Conservation (phyloP, 2,797 vertebrate genomes). For the Chrosomus eos region DNA sequence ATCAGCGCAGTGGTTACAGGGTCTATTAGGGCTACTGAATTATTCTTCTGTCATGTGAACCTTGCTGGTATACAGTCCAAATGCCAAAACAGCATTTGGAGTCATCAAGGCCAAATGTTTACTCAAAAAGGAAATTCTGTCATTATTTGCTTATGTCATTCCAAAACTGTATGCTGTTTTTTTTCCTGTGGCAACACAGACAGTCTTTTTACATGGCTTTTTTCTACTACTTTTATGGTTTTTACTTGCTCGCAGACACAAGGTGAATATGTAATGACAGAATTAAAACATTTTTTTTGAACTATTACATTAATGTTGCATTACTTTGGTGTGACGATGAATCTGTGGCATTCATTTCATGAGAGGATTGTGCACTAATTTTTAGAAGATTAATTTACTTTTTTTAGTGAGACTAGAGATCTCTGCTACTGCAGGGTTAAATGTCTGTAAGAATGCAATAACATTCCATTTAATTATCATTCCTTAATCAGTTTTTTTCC, state of each 20-base stretch:
- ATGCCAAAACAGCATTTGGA: background rate
- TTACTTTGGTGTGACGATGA: constrained; percentile 36
- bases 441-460: background rate
- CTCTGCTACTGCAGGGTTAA: background rate
- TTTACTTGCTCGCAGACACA: background rate
- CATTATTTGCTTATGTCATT: background rate
- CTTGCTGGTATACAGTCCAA: background rate
- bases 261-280: background rate
- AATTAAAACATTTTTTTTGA: background rate
- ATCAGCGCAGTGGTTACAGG: background rate
- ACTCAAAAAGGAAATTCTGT: background rate
- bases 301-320: background rate
- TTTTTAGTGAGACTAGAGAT: background rate
- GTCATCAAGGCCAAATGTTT: background rate
- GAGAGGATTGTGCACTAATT: constrained; percentile 3
- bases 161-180: background rate
- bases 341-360: background rate
- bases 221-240: background rate
- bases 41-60: background rate
- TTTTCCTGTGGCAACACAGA: background rate
- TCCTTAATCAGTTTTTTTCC: background rate
- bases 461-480: constrained; percentile 6
- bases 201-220: constrained; percentile 1
- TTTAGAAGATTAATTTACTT: background rate
- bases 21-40: background rate